phyloP scores from a whole-genome alignment of 2,113 vertebrate genomes.

The Gallinago undulata region DNA sequence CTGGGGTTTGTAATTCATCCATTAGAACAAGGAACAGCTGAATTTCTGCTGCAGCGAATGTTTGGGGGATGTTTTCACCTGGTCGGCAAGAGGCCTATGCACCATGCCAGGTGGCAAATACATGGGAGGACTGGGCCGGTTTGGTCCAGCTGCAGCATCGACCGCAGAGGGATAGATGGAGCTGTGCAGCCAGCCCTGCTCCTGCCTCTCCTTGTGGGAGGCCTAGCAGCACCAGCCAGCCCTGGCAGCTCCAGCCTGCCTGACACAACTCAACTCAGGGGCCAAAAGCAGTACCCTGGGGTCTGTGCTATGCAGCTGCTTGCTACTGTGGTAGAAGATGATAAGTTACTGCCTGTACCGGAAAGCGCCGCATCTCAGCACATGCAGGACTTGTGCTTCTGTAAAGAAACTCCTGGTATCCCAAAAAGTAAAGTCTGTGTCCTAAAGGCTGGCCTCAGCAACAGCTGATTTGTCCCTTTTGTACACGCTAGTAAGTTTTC shows the following conservation, averaged over 20 bases:
- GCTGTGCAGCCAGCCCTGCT: background rate
- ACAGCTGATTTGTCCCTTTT: background rate
- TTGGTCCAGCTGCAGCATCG: background rate
- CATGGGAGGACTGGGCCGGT: background rate
- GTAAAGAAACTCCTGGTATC: background rate
- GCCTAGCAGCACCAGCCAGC: background rate
- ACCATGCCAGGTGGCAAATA: background rate
- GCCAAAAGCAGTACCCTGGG: background rate
- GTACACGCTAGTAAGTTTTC: background rate
- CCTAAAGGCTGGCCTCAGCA: background rate
- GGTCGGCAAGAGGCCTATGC: background rate
- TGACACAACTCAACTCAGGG: background rate
- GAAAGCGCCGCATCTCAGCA: fast-evolving
- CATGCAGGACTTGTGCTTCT: background rate
- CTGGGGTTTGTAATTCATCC: background rate
- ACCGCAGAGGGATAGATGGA: background rate
- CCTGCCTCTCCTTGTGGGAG: background rate
- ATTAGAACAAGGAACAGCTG: background rate
- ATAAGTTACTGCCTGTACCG: background rate
- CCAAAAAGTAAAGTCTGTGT: background rate
- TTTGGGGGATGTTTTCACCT: background rate
- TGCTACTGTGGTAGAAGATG: background rate
- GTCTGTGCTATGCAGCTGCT: background rate
- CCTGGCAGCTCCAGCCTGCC: background rate
- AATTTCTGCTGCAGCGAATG: background rate